These are phyloP conservation scores for Asbolus verrucosus DNA, from an alignment of 1,140 invertebrate species.

Conservation along the genomic window DNA sequence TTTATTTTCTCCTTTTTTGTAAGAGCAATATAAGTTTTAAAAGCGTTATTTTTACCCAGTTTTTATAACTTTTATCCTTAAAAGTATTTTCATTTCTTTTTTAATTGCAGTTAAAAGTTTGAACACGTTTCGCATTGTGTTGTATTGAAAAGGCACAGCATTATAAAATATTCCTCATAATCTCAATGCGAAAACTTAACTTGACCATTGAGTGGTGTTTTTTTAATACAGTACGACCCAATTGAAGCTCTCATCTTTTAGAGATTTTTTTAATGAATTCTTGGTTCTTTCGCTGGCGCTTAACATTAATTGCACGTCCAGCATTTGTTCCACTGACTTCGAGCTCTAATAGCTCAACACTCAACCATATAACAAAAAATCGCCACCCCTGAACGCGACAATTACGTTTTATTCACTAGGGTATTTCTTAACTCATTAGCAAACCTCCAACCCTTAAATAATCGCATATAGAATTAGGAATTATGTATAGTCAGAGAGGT, in stretches of 20 bases:
- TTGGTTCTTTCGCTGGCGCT: slow-evolving; percentile 27
- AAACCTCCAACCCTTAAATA: slow-evolving; percentile 34
- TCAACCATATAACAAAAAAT: too few relatives aligned
- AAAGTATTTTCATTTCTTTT: slow-evolving; percentile 51
- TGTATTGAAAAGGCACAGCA: slow-evolving; percentile 49
- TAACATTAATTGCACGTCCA: slow-evolving; percentile 46
- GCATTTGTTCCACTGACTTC: background rate
- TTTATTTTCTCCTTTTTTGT: background rate
- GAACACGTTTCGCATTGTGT: slow-evolving; percentile 50
- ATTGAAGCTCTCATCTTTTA: slow-evolving; percentile 48
- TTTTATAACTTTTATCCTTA: slow-evolving; percentile 48
- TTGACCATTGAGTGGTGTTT: slow-evolving; percentile 51
- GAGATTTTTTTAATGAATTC: slow-evolving; percentile 50
- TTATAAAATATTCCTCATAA: slow-evolving; percentile 53
- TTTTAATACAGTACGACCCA: slow-evolving; percentile 35
- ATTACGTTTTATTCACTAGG: background rate
- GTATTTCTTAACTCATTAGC: slow-evolving; percentile 24
- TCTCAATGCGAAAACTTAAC: slow-evolving; percentile 46
- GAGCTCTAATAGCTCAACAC: too few relatives aligned
- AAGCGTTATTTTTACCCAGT: slow-evolving; percentile 29
- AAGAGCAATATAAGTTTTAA: slow-evolving; percentile 27
- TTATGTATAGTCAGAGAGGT: slow-evolving; percentile 23
- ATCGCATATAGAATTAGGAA: slow-evolving; percentile 34
- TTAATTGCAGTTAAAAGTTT: slow-evolving; percentile 53
- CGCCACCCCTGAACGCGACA: too few relatives aligned